Conservation (phyloP, 2,888 invertebrate species). For the Neuroscelio doddi region DNA sequence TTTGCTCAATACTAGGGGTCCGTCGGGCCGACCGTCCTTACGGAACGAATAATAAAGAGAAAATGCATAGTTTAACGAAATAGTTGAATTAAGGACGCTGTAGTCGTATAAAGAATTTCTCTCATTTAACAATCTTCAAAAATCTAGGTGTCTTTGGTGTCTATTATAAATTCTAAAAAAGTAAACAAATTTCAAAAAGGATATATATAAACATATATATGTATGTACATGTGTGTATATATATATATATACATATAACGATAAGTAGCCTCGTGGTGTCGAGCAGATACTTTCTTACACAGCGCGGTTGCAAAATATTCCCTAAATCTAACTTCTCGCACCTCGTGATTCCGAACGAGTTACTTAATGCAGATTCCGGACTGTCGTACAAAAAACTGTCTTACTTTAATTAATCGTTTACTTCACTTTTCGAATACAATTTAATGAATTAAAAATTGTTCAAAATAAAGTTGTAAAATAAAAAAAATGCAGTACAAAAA, state of each 20-base stretch:
- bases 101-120: slow-evolving; percentile 43
- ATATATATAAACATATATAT: slow-evolving; percentile 7
- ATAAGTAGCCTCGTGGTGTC: slow-evolving; percentile 27
- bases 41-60: slow-evolving; percentile 63
- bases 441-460: too few species aligned
- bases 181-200: slow-evolving; percentile 22
- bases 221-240: neutral
- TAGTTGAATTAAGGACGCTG: slow-evolving; percentile 29
- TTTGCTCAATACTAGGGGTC: slow-evolving; percentile 70
- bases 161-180: slow-evolving; percentile 47
- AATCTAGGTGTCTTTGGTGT: slow-evolving; percentile 62
- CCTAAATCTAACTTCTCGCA: slow-evolving; percentile 29
- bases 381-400: slow-evolving; percentile 3
- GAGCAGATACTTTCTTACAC: slow-evolving; percentile 40
- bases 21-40: slow-evolving; percentile 67
- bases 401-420: too few species aligned
- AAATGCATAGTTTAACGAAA: slow-evolving; percentile 30
- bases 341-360: slow-evolving; percentile 27
- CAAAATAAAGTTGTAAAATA: too few species aligned
- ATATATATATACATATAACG: neutral
- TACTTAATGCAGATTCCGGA: slow-evolving; percentile 8
- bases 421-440: too few species aligned
- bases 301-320: slow-evolving; percentile 61
- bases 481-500: too few species aligned
- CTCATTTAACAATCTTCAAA: slow-evolving; percentile 58